Base-by-base conservation (phyloP, 1,140 invertebrate species). In the Magallana angulata region DNA sequence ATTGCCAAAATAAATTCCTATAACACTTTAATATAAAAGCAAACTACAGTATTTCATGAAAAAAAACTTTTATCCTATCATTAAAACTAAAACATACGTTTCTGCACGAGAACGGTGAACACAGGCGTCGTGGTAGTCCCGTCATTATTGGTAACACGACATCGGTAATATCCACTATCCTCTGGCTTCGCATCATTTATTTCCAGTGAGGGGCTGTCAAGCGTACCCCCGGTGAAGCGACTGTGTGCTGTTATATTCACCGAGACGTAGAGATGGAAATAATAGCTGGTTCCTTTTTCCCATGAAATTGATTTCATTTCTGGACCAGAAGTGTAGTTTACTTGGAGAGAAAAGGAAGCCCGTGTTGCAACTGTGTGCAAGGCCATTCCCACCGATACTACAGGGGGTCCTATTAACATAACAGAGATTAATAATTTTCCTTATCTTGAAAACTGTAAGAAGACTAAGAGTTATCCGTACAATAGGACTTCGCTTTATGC, bases 91-190 rank as follows among this genome's bases (percentile, higher is more conserved):
- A 5, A 4, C 36, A 48, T 64, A 64, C 60, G 60, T 64, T 64
- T 64, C 18, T 64, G 60, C 7, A 64, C 60, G 18, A 16, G 16
- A 18, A 64, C 18, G 14, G 16, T 64, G 16, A 64, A 64, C 7
- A 64, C 16, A 64, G 60, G 60, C 16, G 60, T 64, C 18, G 60
- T 64, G 16, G 60, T n/a, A 16, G 18, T 64, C 18, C 60, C 60
- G 18, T 64, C 60, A 18, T 64, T 64, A 18, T 64, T 64, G 5
- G 18, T 64, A 18, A 64, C 60, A 7, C 7, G 16, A 64, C 60
- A 64, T 64, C 60, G 60, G 18, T 64, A 64, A 64, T 64, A 64
- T n/a, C 60, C 60, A 64, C 60, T 64, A 18, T 64, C 60, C 60
- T 64, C 60, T 7, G 18, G 6, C 16, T n/a, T 64, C 16, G 14